A percentile compares a stretch with the other conserved stretches of the same genome.
Evolutionary conservation across 2,113 vertebrate genomes (phyloP).

Genomic region (Geococcyx californianus): DNA sequence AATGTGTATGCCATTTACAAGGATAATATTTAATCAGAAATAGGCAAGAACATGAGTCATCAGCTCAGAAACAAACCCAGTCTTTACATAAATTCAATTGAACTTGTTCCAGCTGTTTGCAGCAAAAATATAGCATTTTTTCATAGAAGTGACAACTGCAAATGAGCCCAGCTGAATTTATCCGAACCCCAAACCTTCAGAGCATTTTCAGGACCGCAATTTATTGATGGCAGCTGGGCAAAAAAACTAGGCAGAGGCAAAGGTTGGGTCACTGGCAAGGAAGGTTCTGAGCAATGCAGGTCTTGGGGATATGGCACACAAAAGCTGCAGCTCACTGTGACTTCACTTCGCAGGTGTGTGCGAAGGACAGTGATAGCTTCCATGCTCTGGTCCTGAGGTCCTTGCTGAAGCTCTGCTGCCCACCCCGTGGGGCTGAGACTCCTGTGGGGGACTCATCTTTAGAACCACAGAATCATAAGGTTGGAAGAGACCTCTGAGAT

Average conservation of each 20-base stretch:
- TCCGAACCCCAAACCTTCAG: neutral
- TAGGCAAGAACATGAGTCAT: slow-evolving; percentile 58
- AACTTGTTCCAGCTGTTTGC: slow-evolving; percentile 49
- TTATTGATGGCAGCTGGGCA: neutral
- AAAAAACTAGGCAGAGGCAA: neutral
- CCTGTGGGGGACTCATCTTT: too few relatives aligned
- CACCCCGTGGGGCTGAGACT: too few relatives aligned
- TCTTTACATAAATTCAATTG: slow-evolving; percentile 55
- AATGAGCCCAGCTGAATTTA: neutral
- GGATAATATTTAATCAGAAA: slow-evolving; percentile 69
- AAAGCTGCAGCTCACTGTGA: neutral
- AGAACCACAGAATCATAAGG: too few relatives aligned
- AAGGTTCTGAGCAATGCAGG: neutral
- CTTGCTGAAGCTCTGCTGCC: neutral
- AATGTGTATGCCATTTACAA: slow-evolving; percentile 28
- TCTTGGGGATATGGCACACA: neutral
- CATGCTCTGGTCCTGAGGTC: neutral
- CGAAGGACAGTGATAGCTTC: neutral
- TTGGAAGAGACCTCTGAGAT: too few relatives aligned
- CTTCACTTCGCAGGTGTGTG: neutral
- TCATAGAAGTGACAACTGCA: neutral
- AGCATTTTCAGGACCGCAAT: neutral
- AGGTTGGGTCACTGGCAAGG: neutral
- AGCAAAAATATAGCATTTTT: neutral
- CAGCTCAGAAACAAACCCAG: slow-evolving; percentile 45